These are phyloP conservation scores for Aplocera efformata DNA, from an alignment of 2,888 invertebrate genomes.

Conservation along the genomic window DNA sequence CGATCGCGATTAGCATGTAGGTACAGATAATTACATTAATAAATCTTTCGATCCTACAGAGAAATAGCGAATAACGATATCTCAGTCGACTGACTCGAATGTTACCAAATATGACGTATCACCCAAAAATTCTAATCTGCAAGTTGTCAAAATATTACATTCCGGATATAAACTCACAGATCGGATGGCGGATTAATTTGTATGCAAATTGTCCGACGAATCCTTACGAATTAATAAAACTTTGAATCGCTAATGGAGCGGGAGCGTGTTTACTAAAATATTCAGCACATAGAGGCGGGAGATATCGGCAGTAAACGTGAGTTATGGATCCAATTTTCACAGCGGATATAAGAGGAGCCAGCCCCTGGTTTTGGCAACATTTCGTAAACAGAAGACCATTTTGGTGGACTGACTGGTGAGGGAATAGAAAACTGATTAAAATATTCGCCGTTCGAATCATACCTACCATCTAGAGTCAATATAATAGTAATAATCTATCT, in stretches of 20 bases:
- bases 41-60: background rate
- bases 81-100: too few species aligned
- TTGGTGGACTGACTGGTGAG: slow-evolving; percentile 7
- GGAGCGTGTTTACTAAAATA: slow-evolving; percentile 7
- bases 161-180: background rate
- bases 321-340: slow-evolving; percentile 29
- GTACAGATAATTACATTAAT: slow-evolving; percentile 8
- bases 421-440: background rate
- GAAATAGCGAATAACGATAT: too few species aligned
- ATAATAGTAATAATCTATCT: too few species aligned
- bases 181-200: slow-evolving; percentile 11
- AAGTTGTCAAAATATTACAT: background rate
- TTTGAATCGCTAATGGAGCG: background rate
- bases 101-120: too few species aligned
- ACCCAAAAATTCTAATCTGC: too few species aligned
- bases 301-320: slow-evolving; percentile 38
- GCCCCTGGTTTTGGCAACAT: slow-evolving; percentile 41
- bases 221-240: slow-evolving; percentile 7
- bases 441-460: too few species aligned
- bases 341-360: slow-evolving; percentile 41
- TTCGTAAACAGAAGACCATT: slow-evolving; percentile 42
- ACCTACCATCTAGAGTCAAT: too few species aligned
- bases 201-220: slow-evolving; percentile 14
- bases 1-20: slow-evolving; percentile 21
- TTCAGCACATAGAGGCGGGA: slow-evolving; percentile 1